Conservation (phyloP, 2,888 invertebrate genomes). For the Octodonta nipae region DNA sequence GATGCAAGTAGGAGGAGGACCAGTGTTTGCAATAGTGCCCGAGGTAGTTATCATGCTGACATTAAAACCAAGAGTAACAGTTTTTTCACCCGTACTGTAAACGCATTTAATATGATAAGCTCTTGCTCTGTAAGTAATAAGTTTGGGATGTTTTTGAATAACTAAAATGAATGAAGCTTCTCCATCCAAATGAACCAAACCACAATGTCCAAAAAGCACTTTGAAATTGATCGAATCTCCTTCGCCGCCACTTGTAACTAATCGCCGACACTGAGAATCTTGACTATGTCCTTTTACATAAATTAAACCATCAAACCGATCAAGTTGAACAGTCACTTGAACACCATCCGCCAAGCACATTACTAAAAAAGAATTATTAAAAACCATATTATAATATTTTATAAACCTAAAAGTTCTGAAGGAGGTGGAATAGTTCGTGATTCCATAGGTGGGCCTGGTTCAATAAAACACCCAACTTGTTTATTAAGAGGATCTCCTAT, state of each 20-base stretch:
- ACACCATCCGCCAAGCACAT: constrained; percentile 86
- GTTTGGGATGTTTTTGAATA: constrained; percentile 90
- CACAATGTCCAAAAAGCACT: constrained; percentile 82
- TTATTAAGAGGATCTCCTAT: background rate
- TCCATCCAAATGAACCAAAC: constrained; percentile 80
- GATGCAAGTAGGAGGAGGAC: constrained; percentile 81
- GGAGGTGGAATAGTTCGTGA: too few relatives aligned
- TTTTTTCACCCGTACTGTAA: constrained; percentile 86
- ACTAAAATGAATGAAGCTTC: constrained; percentile 86
- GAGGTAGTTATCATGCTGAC: constrained; percentile 91
- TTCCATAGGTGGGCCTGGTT: too few relatives aligned
- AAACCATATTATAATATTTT: too few relatives aligned
- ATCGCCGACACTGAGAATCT: constrained; percentile 74
- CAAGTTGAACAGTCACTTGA: constrained; percentile 66
- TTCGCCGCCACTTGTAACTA: constrained; percentile 51
- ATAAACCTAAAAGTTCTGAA: too few relatives aligned
- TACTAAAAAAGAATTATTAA: too few relatives aligned
- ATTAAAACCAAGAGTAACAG: constrained; percentile 83
- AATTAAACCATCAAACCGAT: constrained; percentile 76
- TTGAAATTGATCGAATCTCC: constrained; percentile 48
- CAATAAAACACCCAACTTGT: too few relatives aligned
- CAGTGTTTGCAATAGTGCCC: constrained; percentile 88
- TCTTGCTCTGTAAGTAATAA: constrained; percentile 86
- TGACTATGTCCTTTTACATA: constrained; percentile 92
- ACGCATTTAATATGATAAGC: constrained; percentile 93